Conservation (phyloP, 2,113 vertebrate species). For the Sporophila hypoxantha region DNA sequence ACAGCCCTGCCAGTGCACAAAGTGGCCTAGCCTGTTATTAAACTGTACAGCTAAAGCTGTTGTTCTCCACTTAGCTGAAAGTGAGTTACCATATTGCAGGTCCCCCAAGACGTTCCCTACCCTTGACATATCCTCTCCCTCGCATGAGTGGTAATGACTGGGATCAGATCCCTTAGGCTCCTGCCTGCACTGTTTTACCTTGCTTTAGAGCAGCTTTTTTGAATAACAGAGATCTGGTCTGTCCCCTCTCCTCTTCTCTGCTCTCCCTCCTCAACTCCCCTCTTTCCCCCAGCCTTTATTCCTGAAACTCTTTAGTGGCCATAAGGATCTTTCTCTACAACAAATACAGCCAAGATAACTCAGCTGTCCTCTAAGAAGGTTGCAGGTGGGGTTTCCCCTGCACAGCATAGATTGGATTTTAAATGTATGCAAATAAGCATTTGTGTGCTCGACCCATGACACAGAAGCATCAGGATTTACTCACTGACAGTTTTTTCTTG, state of each 20-base stretch:
- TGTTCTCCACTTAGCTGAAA: slow-evolving; percentile 61
- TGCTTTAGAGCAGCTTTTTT: neutral
- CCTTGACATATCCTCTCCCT: slow-evolving; percentile 60
- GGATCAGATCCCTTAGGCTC: slow-evolving; percentile 47
- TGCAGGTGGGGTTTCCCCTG: slow-evolving; percentile 15
- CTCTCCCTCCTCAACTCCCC: neutral
- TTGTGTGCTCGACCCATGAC: neutral
- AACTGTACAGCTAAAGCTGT: slow-evolving; percentile 58
- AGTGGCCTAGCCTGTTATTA: slow-evolving; percentile 58
- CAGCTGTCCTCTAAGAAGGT: neutral
- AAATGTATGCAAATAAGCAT: slow-evolving; percentile 22
- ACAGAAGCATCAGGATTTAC: slow-evolving; percentile 14
- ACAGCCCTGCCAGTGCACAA: slow-evolving; percentile 46
- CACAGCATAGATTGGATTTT: neutral
- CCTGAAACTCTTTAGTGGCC: neutral
- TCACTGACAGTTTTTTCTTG: neutral
- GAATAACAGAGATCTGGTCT: neutral
- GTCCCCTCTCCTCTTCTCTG: neutral
- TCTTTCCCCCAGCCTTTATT: neutral
- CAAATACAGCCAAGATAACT: neutral
- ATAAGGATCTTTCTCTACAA: neutral
- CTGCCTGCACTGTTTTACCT: slow-evolving; percentile 13
- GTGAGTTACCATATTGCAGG: slow-evolving; percentile 63
- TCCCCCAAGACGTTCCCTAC: slow-evolving; percentile 54
- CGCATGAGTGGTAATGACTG: slow-evolving; percentile 44